Percentiles rank a stretch among this genome's conserved stretches.
phyloP scores from a whole-genome alignment of 1,140 invertebrate species.

The Myzus persicae region DNA sequence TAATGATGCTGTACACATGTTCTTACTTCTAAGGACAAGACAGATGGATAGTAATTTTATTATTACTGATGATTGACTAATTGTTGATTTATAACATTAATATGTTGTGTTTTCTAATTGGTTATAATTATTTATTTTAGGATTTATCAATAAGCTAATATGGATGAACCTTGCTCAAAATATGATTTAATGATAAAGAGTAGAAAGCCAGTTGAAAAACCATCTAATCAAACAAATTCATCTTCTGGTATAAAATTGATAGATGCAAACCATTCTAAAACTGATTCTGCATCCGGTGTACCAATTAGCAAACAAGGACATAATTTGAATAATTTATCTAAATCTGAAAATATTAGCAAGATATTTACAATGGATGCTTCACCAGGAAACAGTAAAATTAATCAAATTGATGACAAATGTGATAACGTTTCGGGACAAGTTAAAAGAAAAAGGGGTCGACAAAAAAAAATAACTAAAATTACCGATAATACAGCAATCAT shows the following conservation, averaged over 20 bases:
- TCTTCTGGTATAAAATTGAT: neutral
- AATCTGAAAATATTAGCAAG: neutral
- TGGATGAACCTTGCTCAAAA: neutral
- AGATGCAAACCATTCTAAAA: neutral
- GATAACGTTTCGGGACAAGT: neutral
- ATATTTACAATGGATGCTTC: neutral
- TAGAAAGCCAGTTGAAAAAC: neutral
- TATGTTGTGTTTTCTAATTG: neutral
- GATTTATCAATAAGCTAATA: neutral
- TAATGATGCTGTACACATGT: no score
- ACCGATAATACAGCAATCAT: neutral
- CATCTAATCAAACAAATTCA: neutral
- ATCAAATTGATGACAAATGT: neutral
- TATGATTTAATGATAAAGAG: neutral
- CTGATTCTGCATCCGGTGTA: neutral
- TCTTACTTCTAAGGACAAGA: no score
- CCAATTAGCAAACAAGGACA: constrained; percentile 21
- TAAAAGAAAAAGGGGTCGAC: constrained; percentile 48
- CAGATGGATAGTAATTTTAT: no score
- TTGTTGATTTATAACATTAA: neutral
- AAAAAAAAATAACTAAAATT: neutral
- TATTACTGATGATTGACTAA: neutral
- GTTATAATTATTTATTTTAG: constrained; percentile 34
- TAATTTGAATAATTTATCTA: constrained; percentile 18
- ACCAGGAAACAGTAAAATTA: neutral